phyloP scores from a whole-genome alignment of 2,888 invertebrate species.

The Calephelis perditalis region DNA sequence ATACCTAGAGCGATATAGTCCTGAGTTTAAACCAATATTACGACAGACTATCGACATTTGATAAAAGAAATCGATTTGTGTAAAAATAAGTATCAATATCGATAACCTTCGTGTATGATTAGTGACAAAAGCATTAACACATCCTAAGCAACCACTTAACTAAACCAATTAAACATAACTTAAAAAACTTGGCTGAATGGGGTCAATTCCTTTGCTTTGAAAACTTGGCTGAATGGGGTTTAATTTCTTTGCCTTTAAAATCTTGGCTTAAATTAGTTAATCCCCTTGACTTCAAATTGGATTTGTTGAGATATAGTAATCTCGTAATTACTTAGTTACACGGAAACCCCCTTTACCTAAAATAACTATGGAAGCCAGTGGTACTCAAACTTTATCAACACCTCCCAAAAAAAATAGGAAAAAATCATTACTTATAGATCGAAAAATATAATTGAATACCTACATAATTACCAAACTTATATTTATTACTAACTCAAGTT shows the following conservation, averaged over 20 bases:
- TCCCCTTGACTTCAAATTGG: no score
- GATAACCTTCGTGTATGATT: constrained; percentile 2
- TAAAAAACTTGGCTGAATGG: constrained; percentile 3
- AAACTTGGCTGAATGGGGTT: neutral
- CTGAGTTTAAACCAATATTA: constrained; percentile 12
- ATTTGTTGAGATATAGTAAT: no score
- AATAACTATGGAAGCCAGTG: constrained; percentile 6
- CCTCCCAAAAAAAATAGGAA: neutral
- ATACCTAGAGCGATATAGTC: constrained; percentile 1
- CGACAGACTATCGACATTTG: constrained; percentile 1
- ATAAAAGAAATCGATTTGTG: neutral
- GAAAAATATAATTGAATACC: constrained; percentile 6
- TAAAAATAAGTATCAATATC: neutral
- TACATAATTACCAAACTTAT: neutral
- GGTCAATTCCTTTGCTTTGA: neutral
- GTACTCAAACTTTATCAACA: constrained; percentile 9
- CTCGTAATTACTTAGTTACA: no score
- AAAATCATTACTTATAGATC: constrained; percentile 2
- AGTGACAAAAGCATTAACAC: constrained; percentile 14
- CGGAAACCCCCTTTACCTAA: no score
- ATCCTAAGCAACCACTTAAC: constrained; percentile 7
- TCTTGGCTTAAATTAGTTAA: no score
- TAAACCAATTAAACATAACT: constrained; percentile 12
- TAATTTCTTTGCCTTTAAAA: no score
- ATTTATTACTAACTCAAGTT: constrained; percentile 4